Evolutionary conservation across 2,113 vertebrate genomes (phyloP).

Genomic region (Callaeas wilsoni): DNA sequence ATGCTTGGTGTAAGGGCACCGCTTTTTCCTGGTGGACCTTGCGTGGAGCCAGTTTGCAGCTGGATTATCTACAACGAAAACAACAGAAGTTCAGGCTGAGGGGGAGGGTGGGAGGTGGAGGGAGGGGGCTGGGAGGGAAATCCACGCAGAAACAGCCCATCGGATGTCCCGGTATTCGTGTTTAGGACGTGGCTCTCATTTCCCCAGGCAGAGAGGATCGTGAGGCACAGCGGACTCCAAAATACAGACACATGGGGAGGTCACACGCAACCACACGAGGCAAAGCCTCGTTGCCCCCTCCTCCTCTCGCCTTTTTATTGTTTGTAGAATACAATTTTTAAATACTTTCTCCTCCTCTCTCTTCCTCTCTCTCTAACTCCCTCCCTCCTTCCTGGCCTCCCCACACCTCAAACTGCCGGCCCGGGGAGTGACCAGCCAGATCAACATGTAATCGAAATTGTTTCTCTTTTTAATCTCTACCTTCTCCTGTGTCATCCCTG

Average conservation of each 20-base stretch:
- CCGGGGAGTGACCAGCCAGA: not conserved
- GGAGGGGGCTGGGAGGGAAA: not conserved
- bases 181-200: not conserved
- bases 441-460: not conserved
- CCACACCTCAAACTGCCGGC: not conserved
- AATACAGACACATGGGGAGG: constrained; percentile 7
- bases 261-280: constrained; percentile 35
- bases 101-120: not conserved
- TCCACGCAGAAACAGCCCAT: not conserved
- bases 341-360: not conserved
- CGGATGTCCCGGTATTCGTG: not conserved
- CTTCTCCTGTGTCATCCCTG: constrained; percentile 27
- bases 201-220: not conserved
- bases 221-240: constrained; percentile 45
- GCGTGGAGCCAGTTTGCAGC: constrained; percentile 97
- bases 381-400: not conserved
- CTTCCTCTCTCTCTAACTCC: not conserved
- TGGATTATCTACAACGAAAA: constrained; percentile 85
- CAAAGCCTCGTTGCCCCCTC: not conserved
- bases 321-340: constrained; percentile 2
- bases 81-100: constrained; percentile 25
- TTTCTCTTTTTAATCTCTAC: not conserved
- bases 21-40: constrained; percentile 96
- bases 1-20: constrained; percentile 95
- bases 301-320: not conserved